Percentiles rank a stretch among this genome's conserved stretches.
Evolutionary conservation across 2,888 invertebrate genomes (phyloP).

Genomic region (Macrophya annulata): DNA sequence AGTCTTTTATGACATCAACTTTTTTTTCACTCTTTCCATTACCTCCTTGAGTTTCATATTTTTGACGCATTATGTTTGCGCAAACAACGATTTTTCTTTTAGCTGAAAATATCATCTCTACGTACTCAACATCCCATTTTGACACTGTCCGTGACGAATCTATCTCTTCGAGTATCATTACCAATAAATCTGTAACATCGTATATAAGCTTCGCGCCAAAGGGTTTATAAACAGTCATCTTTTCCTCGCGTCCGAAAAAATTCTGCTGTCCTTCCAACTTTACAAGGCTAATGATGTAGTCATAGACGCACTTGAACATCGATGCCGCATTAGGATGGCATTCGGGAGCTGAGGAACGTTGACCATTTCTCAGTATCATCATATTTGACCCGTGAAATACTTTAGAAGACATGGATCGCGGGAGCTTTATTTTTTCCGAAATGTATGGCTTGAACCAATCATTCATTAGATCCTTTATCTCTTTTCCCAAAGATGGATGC

Average conservation of each 20-base stretch:
- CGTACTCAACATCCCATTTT: too few relatives aligned
- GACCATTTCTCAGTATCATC: neutral
- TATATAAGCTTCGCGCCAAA: neutral
- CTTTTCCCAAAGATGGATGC: too few relatives aligned
- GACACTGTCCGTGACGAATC: neutral
- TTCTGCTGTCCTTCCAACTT: neutral
- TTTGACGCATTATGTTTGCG: neutral
- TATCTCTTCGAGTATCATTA: neutral
- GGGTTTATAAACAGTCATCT: neutral
- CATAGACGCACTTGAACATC: neutral
- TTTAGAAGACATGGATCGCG: too few relatives aligned
- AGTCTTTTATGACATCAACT: neutral
- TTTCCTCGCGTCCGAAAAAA: too few relatives aligned
- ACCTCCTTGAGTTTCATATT: neutral
- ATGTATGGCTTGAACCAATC: neutral
- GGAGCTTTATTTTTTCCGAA: neutral
- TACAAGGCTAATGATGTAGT: neutral
- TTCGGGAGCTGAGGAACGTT: too few relatives aligned
- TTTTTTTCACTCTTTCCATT: neutral
- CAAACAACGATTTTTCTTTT: neutral
- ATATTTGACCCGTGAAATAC: neutral
- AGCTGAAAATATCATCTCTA: neutral
- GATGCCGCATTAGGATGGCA: neutral
- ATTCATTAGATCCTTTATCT: too few relatives aligned
- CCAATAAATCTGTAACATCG: neutral